A percentile compares a stretch with the other conserved stretches of the same genome.
Conservation (phyloP, 1,140 invertebrate species). For the Drosophila orena region DNA sequence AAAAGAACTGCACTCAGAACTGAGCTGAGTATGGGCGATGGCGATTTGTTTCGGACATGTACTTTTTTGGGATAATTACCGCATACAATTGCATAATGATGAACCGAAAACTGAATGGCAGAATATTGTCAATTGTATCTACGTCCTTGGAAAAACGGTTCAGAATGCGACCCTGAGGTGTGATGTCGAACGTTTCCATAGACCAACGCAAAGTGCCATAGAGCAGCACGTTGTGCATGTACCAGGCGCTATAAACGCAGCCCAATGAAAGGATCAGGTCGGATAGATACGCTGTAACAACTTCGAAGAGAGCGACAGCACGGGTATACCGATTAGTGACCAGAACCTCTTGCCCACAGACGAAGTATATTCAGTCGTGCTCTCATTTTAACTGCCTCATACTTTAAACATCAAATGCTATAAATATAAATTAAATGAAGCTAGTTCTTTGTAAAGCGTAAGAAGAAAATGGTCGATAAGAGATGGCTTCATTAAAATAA, state of each 20-base stretch:
- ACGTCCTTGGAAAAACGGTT: conserved; percentile 92
- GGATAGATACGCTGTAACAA: conserved; percentile 70
- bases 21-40: not conserved
- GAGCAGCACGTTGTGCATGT: conserved; percentile 88
- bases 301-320: conserved; percentile 56
- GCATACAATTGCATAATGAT: conserved; percentile 71
- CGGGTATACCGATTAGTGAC: conserved; percentile 18
- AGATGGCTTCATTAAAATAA: not conserved
- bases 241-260: conserved; percentile 72
- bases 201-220: conserved; percentile 88
- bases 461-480: no score
- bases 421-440: no score
- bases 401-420: not conserved
- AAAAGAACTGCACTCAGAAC: conserved; percentile 12
- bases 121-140: conserved; percentile 88
- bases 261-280: conserved; percentile 83
- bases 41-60: not conserved
- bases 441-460: no score
- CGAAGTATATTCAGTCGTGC: not conserved
- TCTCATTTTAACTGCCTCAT: not conserved
- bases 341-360: conserved; percentile 19
- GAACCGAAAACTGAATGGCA: conserved; percentile 83
- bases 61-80: conserved; percentile 69
- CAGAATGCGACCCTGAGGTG: conserved; percentile 90
- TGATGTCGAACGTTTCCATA: conserved; percentile 91